Evolutionary conservation across 2,888 invertebrate genomes (phyloP), one percentile per base, ranked within the genome.

Genomic region (Limnephilus lunatus): DNA sequence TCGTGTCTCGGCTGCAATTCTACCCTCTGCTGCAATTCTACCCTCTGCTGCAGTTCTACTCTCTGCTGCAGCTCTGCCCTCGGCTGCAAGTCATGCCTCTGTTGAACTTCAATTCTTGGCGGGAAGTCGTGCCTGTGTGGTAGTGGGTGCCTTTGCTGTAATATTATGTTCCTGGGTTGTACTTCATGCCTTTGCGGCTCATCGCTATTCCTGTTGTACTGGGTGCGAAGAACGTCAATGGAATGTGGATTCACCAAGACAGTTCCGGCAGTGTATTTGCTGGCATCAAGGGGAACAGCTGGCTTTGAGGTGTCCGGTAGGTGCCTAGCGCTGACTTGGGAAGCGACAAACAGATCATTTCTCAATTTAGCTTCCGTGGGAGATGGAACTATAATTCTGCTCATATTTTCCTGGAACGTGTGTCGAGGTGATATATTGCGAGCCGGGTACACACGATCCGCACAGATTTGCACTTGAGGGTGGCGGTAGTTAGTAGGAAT

Each of bases 391-490:
- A 96, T 95, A 89, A 96, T 95, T 93, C 96, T 95, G 94, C 95
- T 96, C 96, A 96, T 96, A 93, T 96, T 96, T 94, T 96, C 96
- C 95, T 96, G 96, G 95, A 95, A 96, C 95, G 96, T 96, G 95
- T 96, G 96, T 95, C 96, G 95, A 81, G 96, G 96, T 94, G 96
- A 96, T 95, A 96, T 96, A 95, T 96, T 96, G 86, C 92, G 95
- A 92, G 92, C 91, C n/a, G 93, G 91, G 35, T 92, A 89, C 30
- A 48, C 85, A 12, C 81, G 88, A 19, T 91, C 89, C 9, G 92
- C 83, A 48, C 39, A 89, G 53, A 88, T 30, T 15, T 80, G 44
- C 53, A 83, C 89, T 44, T 88, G 90, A 35, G 86, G 30, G 3
- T 91, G 88, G 53, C 91, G 90, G 53, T 90, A 92, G 25, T 88